These are phyloP conservation scores for Plagodis pulveraria DNA, from an alignment of 2,888 invertebrate species.

Conservation along the genomic window DNA sequence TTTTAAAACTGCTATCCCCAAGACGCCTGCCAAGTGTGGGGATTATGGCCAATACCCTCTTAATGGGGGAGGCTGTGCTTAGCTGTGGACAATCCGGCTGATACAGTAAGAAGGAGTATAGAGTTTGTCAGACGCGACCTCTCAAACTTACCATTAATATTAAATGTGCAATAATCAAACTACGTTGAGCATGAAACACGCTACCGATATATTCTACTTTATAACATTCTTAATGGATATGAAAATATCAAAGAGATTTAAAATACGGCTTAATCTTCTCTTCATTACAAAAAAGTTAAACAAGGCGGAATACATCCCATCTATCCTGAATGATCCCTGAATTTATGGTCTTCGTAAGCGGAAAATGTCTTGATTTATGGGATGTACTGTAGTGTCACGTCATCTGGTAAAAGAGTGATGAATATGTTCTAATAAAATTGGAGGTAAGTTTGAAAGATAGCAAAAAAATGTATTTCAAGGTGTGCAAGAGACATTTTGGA, in stretches of 20 bases:
- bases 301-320: slow-evolving; percentile 35
- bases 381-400: slow-evolving; percentile 22
- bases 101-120: too few relatives aligned
- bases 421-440: slow-evolving; percentile 2
- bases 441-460: slow-evolving; percentile 4
- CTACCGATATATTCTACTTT: background rate
- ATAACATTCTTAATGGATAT: background rate
- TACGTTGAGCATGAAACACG: too few relatives aligned
- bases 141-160: too few relatives aligned
- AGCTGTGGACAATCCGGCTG: too few relatives aligned
- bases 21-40: too few relatives aligned
- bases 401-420: slow-evolving; percentile 6
- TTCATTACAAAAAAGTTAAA: slow-evolving; percentile 21
- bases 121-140: too few relatives aligned
- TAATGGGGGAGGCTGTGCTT: too few relatives aligned
- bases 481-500: too few relatives aligned
- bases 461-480: background rate
- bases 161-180: too few relatives aligned
- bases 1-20: too few relatives aligned
- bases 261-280: background rate
- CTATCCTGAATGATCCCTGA: slow-evolving; percentile 42
- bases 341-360: slow-evolving; percentile 48
- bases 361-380: slow-evolving; percentile 60
- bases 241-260: background rate
- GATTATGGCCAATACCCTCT: too few relatives aligned